Conservation (phyloP, 1,140 invertebrate genomes). For the Drosophila bocqueti region DNA sequence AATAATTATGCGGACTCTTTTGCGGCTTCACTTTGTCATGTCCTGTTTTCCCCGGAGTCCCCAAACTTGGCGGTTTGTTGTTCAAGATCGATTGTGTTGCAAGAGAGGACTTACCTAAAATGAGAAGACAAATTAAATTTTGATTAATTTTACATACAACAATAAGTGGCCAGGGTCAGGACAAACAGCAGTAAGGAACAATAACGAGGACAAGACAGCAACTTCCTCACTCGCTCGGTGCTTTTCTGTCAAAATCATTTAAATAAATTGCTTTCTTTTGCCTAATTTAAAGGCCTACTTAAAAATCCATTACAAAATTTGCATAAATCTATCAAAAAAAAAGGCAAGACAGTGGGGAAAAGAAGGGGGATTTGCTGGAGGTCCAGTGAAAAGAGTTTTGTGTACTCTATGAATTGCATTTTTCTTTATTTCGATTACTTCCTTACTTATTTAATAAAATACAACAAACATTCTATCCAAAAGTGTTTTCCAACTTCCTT, state of each 20-base stretch:
- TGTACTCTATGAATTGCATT: not conserved
- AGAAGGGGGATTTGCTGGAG: not conserved
- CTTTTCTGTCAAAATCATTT: constrained; percentile 63
- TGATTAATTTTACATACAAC: constrained; percentile 66
- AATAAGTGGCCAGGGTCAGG: constrained; percentile 10
- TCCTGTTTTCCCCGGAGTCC: not conserved
- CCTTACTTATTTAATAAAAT: too few relatives aligned
- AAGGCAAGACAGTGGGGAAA: constrained; percentile 12
- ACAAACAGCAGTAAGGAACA: constrained; percentile 34
- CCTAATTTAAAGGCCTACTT: constrained; percentile 82
- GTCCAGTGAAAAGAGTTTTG: constrained; percentile 2
- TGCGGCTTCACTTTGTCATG: constrained; percentile 39
- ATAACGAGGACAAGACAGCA: constrained; percentile 2
- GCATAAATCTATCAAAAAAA: constrained; percentile 70
- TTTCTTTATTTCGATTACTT: too few relatives aligned
- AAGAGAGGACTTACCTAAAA: constrained; percentile 60
- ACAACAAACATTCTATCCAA: not conserved
- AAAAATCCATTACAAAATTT: constrained; percentile 83
- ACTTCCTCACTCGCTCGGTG: constrained; percentile 14
- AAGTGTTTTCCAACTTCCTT: not conserved
- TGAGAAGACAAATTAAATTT: constrained; percentile 71
- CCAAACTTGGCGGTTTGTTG: constrained; percentile 8
- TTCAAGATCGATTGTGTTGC: constrained; percentile 27
- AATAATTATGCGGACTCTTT: constrained; percentile 70
- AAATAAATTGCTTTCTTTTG: constrained; percentile 76